These are phyloP conservation scores for Hydrolagus colliei DNA, from an alignment of 2,797 vertebrate genomes.

Conservation along the genomic window DNA sequence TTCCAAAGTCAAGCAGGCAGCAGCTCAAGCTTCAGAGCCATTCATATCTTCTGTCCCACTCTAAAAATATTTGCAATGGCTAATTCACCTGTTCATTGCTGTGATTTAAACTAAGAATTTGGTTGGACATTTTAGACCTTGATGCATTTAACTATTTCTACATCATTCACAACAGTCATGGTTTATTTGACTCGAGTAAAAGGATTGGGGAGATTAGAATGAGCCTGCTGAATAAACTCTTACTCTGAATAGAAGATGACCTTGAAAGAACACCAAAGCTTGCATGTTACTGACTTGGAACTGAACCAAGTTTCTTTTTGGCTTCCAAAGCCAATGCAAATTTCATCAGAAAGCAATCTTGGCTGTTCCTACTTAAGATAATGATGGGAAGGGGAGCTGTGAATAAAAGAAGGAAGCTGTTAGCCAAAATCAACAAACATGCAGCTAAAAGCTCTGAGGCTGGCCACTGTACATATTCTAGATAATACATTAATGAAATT, in stretches of 20 bases:
- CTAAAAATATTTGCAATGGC: not conserved
- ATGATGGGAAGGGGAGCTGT: not conserved
- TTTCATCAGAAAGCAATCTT: constrained; percentile 1
- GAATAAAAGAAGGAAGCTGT: not conserved
- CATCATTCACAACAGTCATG: not conserved
- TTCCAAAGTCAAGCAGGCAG: no score
- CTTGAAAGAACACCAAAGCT: not conserved
- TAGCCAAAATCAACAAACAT: constrained; percentile 9
- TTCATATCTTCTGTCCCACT: no score
- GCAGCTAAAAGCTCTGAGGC: not conserved
- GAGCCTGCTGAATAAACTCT: not conserved
- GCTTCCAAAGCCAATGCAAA: not conserved
- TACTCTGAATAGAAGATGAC: not conserved
- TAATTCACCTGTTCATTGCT: not conserved
- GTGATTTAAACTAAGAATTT: not conserved
- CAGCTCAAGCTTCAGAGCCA: no score
- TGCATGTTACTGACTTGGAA: not conserved
- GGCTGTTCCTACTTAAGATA: not conserved
- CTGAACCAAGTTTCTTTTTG: not conserved
- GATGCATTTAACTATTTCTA: not conserved
- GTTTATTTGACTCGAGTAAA: not conserved
- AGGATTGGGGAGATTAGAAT: not conserved
- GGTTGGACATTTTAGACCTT: not conserved
- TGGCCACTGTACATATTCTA: not conserved
- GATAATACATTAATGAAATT: constrained; percentile 3